Conservation (phyloP, 2,797 vertebrate species). For the Tapera naevia region DNA sequence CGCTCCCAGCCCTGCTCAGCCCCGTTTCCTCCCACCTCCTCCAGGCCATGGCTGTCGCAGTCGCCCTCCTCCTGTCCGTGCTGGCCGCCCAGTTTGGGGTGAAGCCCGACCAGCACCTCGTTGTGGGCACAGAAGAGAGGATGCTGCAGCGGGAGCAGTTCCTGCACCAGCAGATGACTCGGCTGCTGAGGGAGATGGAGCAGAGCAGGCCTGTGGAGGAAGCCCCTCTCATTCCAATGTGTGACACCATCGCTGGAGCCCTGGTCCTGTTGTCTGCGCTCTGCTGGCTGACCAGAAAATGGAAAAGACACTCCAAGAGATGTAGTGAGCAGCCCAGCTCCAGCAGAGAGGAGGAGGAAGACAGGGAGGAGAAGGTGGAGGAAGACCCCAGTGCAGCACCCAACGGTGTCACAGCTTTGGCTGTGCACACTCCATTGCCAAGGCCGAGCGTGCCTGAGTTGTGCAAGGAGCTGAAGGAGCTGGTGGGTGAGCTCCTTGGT, state of each 20-base stretch:
- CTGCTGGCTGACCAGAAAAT: not conserved
- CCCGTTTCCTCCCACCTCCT: not conserved
- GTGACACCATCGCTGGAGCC: not conserved
- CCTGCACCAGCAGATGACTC: not conserved
- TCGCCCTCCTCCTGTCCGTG: not conserved
- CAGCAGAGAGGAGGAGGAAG: not conserved
- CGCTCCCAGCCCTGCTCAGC: too few relatives aligned
- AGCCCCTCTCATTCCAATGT: not conserved
- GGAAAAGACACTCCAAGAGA: not conserved
- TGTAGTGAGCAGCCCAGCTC: not conserved
- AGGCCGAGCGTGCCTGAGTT: not conserved
- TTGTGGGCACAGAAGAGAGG: not conserved
- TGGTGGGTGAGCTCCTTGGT: not conserved
- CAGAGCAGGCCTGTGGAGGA: too few relatives aligned
- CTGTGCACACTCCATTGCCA: not conserved
- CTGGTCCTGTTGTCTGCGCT: not conserved
- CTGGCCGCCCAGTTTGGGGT: accelerated
- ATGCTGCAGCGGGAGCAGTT: accelerated
- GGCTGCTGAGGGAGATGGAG: not conserved
- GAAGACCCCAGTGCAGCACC: not conserved
- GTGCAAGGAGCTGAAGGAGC: not conserved
- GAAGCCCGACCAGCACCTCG: not conserved
- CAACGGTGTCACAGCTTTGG: not conserved
- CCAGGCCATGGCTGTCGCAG: not conserved
- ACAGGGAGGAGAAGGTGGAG: not conserved